Percentiles rank a stretch among this genome's conserved stretches.
Evolutionary conservation across 2,113 vertebrate genomes (phyloP).

Genomic region (Narcine bancroftii): DNA sequence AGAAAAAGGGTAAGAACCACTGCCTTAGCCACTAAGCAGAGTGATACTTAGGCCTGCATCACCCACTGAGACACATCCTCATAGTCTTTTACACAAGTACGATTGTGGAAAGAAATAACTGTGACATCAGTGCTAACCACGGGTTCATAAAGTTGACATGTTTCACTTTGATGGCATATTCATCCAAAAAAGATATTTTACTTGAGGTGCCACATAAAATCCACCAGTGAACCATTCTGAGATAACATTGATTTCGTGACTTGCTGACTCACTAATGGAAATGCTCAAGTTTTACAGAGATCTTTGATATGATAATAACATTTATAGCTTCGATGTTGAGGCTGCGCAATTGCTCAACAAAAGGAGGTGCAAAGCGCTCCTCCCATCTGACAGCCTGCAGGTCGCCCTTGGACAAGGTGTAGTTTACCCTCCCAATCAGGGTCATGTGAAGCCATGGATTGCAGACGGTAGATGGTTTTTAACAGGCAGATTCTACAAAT

Average conservation of each 20-base stretch:
- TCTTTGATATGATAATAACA: not conserved
- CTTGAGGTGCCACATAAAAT: conserved; percentile 15
- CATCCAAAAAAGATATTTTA: not conserved
- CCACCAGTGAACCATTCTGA: not conserved
- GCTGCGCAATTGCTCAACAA: no score
- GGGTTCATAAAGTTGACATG: not conserved
- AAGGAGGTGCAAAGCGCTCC: no score
- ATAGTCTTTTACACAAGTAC: not conserved
- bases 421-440: no score
- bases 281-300: not conserved
- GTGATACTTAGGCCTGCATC: not conserved
- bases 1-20: no score
- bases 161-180: not conserved
- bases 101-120: not conserved
- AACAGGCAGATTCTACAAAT: no score
- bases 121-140: not conserved
- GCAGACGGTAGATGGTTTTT: no score
- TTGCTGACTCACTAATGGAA: not conserved
- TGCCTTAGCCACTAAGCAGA: not conserved
- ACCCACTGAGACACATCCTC: not conserved
- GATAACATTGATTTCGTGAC: conserved; percentile 20
- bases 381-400: no score
- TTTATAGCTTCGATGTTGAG: not conserved
- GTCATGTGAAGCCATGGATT: no score
- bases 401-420: no score